Evolutionary conservation across 2,113 vertebrate genomes (phyloP).

Genomic region (Actinemys pallida): DNA sequence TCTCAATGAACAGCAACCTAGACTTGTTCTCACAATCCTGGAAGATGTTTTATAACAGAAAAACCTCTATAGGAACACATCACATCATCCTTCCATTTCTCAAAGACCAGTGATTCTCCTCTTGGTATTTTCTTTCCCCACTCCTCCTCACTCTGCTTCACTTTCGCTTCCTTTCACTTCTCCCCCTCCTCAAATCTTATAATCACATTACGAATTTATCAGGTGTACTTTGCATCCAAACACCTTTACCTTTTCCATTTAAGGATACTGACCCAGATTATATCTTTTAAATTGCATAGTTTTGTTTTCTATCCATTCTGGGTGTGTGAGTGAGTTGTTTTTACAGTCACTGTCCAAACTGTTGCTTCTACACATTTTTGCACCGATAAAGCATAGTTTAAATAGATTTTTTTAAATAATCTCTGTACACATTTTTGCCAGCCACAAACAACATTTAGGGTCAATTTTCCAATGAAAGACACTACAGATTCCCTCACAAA

Average conservation of each 20-base stretch:
- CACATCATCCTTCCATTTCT: neutral
- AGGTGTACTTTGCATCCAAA: neutral
- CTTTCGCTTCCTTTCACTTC: neutral
- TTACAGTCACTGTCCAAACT: neutral
- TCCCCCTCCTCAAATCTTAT: neutral
- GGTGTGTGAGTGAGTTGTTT: neutral
- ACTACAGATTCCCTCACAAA: neutral
- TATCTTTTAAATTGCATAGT: neutral
- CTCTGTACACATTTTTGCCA: neutral
- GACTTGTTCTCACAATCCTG: neutral
- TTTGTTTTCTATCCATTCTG: neutral
- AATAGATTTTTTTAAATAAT: neutral
- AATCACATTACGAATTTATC: neutral
- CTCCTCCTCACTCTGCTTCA: neutral
- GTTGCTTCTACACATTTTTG: neutral
- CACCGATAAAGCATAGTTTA: neutral
- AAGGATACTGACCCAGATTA: neutral
- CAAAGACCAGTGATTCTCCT: neutral
- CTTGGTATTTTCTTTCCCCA: neutral
- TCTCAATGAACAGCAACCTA: neutral
- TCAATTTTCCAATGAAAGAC: neutral
- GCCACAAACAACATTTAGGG: neutral
- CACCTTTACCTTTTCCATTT: neutral
- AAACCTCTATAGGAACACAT: neutral
- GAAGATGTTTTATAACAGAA: neutral